Evolutionary conservation across 2,797 vertebrate species (phyloP), one percentile per base, ranked within the genome.

Genomic region (Ficedula albicollis): DNA sequence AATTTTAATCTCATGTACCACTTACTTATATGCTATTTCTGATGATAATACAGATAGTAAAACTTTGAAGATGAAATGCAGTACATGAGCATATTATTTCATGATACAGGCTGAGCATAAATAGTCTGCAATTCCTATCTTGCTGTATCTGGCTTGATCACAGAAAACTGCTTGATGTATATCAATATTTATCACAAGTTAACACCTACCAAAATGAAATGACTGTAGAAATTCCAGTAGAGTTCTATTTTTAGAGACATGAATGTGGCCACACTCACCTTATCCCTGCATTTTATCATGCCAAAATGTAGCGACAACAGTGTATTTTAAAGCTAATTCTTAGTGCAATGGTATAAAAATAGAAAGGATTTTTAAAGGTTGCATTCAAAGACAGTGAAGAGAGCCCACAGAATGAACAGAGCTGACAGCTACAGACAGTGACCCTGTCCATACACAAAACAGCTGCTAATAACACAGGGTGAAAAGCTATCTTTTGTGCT

Each of bases 251-350:
- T 89, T 68, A 77, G 58, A 72, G 29, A 43, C 13, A 36, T 3
- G 11, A 84, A 83, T 87, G 29, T 0, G 0, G 39, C 29, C 2
- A 4, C 14, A 32, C 15, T 92, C 36, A 39, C 49, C 15, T 54
- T 68, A 73, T 43, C 39, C 43, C 84, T 79, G 66, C 55, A 79
- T 73, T 89, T 86, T 52, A 39, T 82, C 63, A 44, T 10, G 17
- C 51, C 74, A 32, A 84, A 94, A 15, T 41, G 19, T 21, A 78
- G 20, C 17, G 36, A 81, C 36, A 84, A 54, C 14, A 44, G 23
- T 55, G 36, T 58, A n/a, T 66, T 91, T 80, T 75, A 92, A 80
- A 95, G 59, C 23, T 78, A 87, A 76, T 90, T 94, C 58, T 85
- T 75, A 58, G 48, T 21, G 13, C n/a, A 72, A 16, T 19, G 8